Conservation (phyloP, 2,797 vertebrate genomes). For the Masticophis lateralis region DNA sequence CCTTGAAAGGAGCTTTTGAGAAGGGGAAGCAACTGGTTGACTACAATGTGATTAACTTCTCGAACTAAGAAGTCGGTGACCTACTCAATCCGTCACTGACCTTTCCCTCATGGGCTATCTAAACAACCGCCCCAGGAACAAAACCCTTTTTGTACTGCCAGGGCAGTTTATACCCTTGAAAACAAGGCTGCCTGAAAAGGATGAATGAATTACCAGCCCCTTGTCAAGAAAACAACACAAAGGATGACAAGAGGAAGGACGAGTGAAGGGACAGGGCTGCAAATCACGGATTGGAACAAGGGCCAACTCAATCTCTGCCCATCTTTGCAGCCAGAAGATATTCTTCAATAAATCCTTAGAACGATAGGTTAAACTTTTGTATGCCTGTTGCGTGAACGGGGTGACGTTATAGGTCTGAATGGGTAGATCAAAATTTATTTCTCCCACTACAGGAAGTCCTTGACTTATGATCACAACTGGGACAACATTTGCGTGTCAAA, state of each 20-base stretch:
- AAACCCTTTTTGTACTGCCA: constrained; percentile 62
- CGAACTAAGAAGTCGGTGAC: constrained; percentile 68
- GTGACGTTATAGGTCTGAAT: too few relatives aligned
- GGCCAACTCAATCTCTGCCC: neutral
- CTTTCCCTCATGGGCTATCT: constrained; percentile 68
- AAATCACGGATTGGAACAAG: neutral
- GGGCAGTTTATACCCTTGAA: constrained; percentile 60
- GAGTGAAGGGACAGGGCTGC: constrained; percentile 7
- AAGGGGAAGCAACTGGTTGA: constrained; percentile 47
- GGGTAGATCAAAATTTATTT: neutral
- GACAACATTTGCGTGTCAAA: too few relatives aligned
- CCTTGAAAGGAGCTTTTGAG: constrained; percentile 49
- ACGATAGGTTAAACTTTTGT: neutral
- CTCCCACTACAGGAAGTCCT: neutral
- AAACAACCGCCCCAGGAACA: constrained; percentile 68
- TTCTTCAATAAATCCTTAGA: neutral
- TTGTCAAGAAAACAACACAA: constrained; percentile 23
- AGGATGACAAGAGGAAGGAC: constrained; percentile 30
- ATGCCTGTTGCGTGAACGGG: neutral
- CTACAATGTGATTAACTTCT: constrained; percentile 51
- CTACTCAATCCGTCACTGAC: constrained; percentile 72
- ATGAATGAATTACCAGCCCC: constrained; percentile 60
- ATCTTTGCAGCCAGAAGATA: neutral
- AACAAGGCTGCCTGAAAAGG: constrained; percentile 63
- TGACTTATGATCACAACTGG: too few relatives aligned